These are phyloP conservation scores for Peromyscus aztecus DNA, from an alignment of 2,797 vertebrate genomes.

Conservation along the genomic window DNA sequence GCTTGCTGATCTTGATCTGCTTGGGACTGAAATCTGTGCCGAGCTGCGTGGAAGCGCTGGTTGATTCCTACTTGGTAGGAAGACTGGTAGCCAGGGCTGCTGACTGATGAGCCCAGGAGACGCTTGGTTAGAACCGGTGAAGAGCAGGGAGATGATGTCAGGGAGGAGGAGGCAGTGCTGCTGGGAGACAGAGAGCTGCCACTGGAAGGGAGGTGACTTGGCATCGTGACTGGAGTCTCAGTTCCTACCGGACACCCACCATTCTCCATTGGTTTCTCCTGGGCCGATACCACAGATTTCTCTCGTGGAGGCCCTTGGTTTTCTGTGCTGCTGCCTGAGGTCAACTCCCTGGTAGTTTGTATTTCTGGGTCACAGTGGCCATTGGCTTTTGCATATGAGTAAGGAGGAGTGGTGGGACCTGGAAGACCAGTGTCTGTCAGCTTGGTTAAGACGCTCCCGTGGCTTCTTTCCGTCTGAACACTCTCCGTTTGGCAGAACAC, in stretches of 20 bases:
- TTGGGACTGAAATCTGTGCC: conserved; percentile 98
- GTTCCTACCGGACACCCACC: conserved; percentile 87
- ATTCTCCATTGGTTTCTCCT: conserved; percentile 88
- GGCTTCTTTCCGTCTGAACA: conserved; percentile 76
- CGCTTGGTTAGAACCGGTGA: conserved; percentile 95
- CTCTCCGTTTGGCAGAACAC: conserved; percentile 92
- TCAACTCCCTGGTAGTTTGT: conserved; percentile 75
- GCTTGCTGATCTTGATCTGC: conserved; percentile 95
- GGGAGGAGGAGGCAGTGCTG: conserved; percentile 95
- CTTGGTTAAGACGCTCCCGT: conserved; percentile 64
- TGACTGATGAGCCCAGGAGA: conserved; percentile 89
- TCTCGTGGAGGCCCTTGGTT: conserved; percentile 74
- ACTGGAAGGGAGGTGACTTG: conserved; percentile 86
- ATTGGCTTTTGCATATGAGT: conserved; percentile 87
- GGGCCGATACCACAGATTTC: conserved; percentile 75
- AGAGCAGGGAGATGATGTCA: conserved; percentile 96
- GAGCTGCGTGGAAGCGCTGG: conserved; percentile 97
- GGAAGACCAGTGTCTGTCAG: background rate
- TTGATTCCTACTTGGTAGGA: conserved; percentile 97
- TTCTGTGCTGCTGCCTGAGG: conserved; percentile 73
- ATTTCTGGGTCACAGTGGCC: conserved; percentile 89
- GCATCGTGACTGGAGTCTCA: conserved; percentile 87
- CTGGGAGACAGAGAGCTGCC: conserved; percentile 91
- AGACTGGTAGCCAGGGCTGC: conserved; percentile 94
- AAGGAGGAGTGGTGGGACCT: conserved; percentile 76